phyloP scores from a whole-genome alignment of 2,888 invertebrate genomes.

The Lasioglossum lativentre region DNA sequence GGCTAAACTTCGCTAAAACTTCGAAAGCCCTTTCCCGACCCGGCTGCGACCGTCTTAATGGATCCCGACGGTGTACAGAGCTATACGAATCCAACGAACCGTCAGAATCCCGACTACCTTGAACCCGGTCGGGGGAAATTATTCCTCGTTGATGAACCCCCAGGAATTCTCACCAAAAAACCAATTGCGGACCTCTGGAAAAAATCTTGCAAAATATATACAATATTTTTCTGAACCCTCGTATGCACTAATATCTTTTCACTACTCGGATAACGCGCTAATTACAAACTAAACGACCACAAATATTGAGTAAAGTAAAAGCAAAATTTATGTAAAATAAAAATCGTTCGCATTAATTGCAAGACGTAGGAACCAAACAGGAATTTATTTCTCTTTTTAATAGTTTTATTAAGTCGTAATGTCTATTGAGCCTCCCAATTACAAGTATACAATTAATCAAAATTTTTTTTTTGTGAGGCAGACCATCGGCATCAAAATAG shows the following conservation, averaged over 20 bases:
- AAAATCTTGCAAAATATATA: background rate
- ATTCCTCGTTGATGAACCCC: slow-evolving; percentile 16
- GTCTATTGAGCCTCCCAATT: background rate
- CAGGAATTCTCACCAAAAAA: background rate
- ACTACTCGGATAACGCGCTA: too few species aligned
- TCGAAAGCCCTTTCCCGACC: slow-evolving; percentile 63
- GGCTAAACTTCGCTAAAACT: slow-evolving; percentile 70
- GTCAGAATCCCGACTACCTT: background rate
- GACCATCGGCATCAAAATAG: background rate
- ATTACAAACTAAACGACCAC: too few species aligned
- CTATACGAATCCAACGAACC: slow-evolving; percentile 26
- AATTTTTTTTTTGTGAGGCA: background rate
- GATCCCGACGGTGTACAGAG: background rate
- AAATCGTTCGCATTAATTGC: too few species aligned
- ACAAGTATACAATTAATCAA: background rate
- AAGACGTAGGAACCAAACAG: background rate
- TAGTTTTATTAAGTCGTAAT: background rate
- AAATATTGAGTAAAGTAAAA: too few species aligned
- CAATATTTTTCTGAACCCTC: background rate
- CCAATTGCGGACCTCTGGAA: background rate
- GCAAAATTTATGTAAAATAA: too few species aligned
- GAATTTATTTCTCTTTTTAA: background rate
- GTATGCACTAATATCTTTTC: too few species aligned
- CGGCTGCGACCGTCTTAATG: slow-evolving; percentile 27
- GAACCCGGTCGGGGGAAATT: slow-evolving; percentile 14